Base-by-base conservation (phyloP, 2,113 vertebrate genomes). In the Dromiciops gliroides region DNA sequence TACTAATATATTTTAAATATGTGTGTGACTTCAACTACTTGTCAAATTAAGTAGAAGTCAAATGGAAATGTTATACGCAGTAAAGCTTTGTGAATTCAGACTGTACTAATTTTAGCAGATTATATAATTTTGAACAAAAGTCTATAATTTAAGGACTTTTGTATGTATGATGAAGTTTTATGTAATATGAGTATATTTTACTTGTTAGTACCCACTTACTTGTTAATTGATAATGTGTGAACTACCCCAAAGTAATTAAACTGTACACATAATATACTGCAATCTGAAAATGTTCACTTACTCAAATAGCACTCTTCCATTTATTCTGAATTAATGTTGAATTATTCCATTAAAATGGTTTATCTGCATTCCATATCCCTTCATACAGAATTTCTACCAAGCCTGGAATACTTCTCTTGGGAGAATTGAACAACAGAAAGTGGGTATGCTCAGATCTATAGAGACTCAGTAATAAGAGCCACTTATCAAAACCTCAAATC, bases 341-440 rank as follows among this genome's bases (percentile, higher is more conserved):
- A 96, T 98, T 94, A 28, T 10, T 95, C 83, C 92, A 31, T 94
- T 94, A 89, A 94, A 89, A 14, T n/a, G 12, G 53, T 94, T 93
- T 92, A 93, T 95, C 31, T 75, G 60, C 31, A 19, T 83, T 83
- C n/a, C 67, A 83, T 83, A 23, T 44, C n/a, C 67, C n/a, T 83
- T 44, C 19, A 83, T 2, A 22, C 19, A 44, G 14, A 75, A n/a
- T 83, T 83, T 83, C n/a, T 83, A n/a, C 44, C 67, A 83, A 83
- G n/a, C 16, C 67, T 83, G n/a, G n/a, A 44, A 83, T 83, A 19
- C 19, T 83, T 83, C 60, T 75, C 12, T 75, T 75, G 4, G 60
- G 60, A 75, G 60, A 10, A 75, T n/a, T n/a, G 31, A 75, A n/a
- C 60, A n/a, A n/a, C 37, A 75, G 37, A n/a, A n/a, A n/a, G 14